Conservation (phyloP, 2,797 vertebrate species). For the Megalops cyprinoides region DNA sequence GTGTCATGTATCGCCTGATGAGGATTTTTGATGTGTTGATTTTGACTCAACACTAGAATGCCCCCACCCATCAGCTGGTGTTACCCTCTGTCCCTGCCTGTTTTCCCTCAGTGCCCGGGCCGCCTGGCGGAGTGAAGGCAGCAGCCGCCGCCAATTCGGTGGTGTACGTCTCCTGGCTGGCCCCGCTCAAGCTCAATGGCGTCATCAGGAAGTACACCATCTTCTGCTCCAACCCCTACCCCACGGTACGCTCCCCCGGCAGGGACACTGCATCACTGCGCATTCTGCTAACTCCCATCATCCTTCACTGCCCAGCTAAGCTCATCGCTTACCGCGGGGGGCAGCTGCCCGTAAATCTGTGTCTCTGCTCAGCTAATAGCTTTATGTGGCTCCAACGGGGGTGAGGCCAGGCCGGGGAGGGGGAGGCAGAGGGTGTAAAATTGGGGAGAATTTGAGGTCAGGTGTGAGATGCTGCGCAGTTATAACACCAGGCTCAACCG, state of each 20-base stretch:
- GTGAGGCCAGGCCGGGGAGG: not conserved
- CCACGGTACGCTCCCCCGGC: conserved; percentile 81
- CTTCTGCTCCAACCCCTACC: conserved; percentile 97
- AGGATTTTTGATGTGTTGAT: not conserved
- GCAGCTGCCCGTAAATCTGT: not conserved
- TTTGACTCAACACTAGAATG: conserved; percentile 61
- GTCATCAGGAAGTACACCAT: conserved; percentile 97
- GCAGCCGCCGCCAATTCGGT: conserved; percentile 88
- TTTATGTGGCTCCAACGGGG: not conserved
- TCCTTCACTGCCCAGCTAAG: not conserved
- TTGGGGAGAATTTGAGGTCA: not conserved
- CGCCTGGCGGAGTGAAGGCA: conserved; percentile 94
- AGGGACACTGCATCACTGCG: too few species aligned
- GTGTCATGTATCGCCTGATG: too few species aligned
- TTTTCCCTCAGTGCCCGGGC: conserved; percentile 85
- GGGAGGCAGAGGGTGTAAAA: too few species aligned
- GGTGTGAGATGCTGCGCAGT: not conserved
- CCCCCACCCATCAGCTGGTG: conserved; percentile 40
- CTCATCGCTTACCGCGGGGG: not conserved
- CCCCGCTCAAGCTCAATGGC: conserved; percentile 93
- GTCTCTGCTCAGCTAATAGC: not conserved
- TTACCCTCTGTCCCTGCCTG: not conserved
- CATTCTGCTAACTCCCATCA: not conserved
- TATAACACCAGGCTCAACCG: not conserved
- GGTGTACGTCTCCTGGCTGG: conserved; percentile 96